Evolutionary conservation across 2,888 invertebrate genomes (phyloP), one percentile per base, ranked within the genome.

Genomic region (Tigriopus californicus): DNA sequence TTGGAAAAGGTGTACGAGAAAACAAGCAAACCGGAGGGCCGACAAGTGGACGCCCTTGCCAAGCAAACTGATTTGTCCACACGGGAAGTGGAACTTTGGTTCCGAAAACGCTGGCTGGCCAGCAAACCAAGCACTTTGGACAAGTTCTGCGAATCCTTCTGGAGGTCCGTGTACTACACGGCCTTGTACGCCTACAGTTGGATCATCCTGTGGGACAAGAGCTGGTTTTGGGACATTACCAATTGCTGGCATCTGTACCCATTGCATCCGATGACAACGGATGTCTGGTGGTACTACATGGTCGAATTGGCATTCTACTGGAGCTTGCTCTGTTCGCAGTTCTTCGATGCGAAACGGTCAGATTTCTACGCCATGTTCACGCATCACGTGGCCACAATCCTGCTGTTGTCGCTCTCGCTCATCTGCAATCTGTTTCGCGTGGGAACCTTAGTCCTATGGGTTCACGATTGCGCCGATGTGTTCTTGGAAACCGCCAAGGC

Each of bases 211-310:
- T 90, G 89, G 88, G 82, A 88, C 70, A 92, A 92, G 72, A 78
- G 83, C 24, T 94, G 91, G 90, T 75, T 92, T 65, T 90, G 89
- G 88, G 80, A 91, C 68, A 86, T 91, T 58, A 84, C 83, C 64
- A 73, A 83, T 67, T 90, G 90, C 70, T 94, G 89, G 79, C 76
- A 75, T 64, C 80, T 79, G 25, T 85, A 81, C 69, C 85, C 85
- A n/a, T 79, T 81, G 71, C 85, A 85, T 76, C 82, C 82, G 68
- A 67, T 62, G n/a, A 54, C 54, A 20, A 5, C 1, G 13, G 58
- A 60, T 11, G 33, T 62, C 22, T 60, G 62, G 61, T 60, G 59
- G 60, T 61, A 60, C 20, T 61, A 62, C 25, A 59, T 62, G 54
- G n/a, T 51, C 1, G 56, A 55, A 2, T 47, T 58, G 15, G 51